These are phyloP conservation scores for Geophilus truncorum DNA, from an alignment of 2,888 invertebrate genomes.

Conservation along the genomic window DNA sequence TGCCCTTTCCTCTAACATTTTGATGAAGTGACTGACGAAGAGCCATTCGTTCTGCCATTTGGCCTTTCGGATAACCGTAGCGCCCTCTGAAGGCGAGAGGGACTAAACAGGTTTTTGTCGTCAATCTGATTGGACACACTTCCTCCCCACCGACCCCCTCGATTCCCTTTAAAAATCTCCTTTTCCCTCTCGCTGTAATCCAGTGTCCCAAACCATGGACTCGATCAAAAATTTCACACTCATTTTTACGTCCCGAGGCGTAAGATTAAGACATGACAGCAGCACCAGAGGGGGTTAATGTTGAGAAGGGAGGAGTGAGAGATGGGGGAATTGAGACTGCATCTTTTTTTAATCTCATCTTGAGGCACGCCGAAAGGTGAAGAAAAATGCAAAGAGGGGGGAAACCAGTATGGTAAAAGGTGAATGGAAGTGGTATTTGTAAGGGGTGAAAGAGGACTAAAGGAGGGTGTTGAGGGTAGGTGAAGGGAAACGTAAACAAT, in stretches of 20 bases:
- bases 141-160: background rate
- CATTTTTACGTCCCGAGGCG: background rate
- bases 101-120: constrained; percentile 1
- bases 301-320: background rate
- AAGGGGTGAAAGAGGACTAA: background rate
- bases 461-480: background rate
- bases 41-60: background rate
- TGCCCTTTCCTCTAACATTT: background rate
- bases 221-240: no score
- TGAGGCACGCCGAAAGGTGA: background rate
- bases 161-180: no score
- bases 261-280: constrained; percentile 9
- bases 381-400: background rate
- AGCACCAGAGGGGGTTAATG: no score
- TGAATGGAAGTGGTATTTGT: background rate
- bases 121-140: constrained; percentile 4
- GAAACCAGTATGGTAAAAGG: background rate
- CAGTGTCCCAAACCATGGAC: no score
- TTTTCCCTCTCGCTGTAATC: no score
- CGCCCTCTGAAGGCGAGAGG: background rate
- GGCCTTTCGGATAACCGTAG: background rate
- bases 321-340: background rate
- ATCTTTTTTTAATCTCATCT: no score
- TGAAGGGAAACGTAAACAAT: background rate
- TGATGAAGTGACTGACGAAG: background rate